phyloP scores from a whole-genome alignment of 2,888 invertebrate species.

The Melolontha melolontha region DNA sequence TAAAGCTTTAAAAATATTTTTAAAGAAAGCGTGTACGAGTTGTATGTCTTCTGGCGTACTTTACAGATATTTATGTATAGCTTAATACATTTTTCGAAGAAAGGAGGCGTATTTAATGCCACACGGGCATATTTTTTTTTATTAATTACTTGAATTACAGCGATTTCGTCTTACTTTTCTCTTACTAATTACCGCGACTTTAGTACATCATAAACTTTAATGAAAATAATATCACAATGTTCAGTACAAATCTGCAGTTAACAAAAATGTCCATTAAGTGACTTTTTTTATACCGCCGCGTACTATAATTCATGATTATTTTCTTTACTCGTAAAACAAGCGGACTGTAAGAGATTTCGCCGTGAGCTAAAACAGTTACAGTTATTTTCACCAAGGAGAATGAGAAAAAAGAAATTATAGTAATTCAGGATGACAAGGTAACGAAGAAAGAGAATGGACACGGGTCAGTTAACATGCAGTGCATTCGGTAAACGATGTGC shows the following conservation, averaged over 20 bases:
- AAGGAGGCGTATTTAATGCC: too few relatives aligned
- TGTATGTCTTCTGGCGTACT: too few relatives aligned
- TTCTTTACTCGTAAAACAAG: slow-evolving; percentile 34
- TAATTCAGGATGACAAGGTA: slow-evolving; percentile 40
- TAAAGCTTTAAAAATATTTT: too few relatives aligned
- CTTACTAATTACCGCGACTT: slow-evolving; percentile 34
- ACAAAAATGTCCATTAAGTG: slow-evolving; percentile 23
- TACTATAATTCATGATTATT: slow-evolving; percentile 37
- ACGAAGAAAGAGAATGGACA: slow-evolving; percentile 40
- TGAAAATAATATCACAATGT: slow-evolving; percentile 25
- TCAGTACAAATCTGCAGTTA: slow-evolving; percentile 28
- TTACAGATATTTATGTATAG: too few relatives aligned
- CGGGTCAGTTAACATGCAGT: slow-evolving; percentile 43
- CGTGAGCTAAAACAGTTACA: slow-evolving; percentile 43
- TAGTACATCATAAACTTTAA: slow-evolving; percentile 22
- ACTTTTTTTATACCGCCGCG: background rate
- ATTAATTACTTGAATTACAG: background rate
- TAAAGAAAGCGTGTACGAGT: too few relatives aligned
- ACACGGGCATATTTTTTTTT: background rate
- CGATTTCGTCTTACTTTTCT: slow-evolving; percentile 28
- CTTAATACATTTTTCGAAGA: too few relatives aligned
- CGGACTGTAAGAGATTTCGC: slow-evolving; percentile 40
- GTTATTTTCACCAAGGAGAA: slow-evolving; percentile 46
- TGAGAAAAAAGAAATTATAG: slow-evolving; percentile 43
- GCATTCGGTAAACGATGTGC: slow-evolving; percentile 30